Percentiles rank a stretch among this genome's conserved stretches.
Conservation (phyloP, 1,140 invertebrate species). For the Drosophila malerkotliana region DNA sequence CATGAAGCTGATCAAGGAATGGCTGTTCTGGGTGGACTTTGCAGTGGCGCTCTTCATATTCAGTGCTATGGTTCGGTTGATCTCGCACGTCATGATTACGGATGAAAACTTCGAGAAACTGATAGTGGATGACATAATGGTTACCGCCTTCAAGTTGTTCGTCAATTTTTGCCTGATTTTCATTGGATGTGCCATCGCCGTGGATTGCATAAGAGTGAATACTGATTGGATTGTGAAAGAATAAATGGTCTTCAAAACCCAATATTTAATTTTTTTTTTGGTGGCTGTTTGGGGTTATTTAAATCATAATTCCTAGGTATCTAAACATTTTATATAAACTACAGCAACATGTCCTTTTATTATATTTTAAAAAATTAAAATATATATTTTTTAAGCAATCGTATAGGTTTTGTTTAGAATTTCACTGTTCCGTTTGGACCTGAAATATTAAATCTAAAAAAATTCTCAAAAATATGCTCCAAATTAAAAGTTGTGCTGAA, state of each 20-base stretch:
- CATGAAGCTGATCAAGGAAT: not conserved
- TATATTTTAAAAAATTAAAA: not conserved
- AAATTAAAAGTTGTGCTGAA: not conserved
- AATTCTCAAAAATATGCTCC: not conserved
- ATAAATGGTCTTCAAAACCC: not conserved
- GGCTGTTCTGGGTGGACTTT: constrained; percentile 3
- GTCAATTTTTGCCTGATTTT: constrained; percentile 39
- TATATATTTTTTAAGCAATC: too few relatives aligned
- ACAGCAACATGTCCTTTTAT: too few relatives aligned
- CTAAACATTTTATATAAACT: too few relatives aligned
- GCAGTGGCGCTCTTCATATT: constrained; percentile 9
- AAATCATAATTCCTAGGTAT: too few relatives aligned
- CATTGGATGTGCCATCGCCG: constrained; percentile 9
- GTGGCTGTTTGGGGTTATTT: too few relatives aligned
- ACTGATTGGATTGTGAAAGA: not conserved
- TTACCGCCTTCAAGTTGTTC: constrained; percentile 40
- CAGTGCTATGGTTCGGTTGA: constrained; percentile 2
- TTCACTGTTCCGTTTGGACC: not conserved
- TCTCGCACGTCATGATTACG: constrained; percentile 27
- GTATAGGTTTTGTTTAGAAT: not conserved
- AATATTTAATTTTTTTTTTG: too few relatives aligned
- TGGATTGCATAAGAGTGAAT: not conserved
- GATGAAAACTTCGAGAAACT: constrained; percentile 11
- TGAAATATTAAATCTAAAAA: too few relatives aligned
- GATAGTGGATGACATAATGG: constrained; percentile 3